Evolutionary conservation across 2,888 invertebrate genomes (phyloP).

Genomic region (Drosophila limbata): DNA sequence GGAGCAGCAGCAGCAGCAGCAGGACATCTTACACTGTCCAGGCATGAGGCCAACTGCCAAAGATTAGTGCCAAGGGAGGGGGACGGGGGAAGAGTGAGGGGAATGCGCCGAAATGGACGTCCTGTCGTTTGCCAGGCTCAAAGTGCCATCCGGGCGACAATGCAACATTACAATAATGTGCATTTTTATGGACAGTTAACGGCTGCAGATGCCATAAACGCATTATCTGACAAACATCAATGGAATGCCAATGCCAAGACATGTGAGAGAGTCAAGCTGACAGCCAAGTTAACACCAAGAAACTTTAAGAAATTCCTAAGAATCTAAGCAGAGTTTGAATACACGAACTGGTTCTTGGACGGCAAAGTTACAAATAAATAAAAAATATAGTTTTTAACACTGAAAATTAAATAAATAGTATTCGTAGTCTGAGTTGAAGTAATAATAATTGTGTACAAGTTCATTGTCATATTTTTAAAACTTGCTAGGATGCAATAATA

Average conservation of each 20-base stretch:
- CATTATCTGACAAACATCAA: constrained; percentile 70
- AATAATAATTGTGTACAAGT: too few species aligned
- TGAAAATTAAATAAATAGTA: too few species aligned
- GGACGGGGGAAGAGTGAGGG: background rate
- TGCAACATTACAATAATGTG: constrained; percentile 82
- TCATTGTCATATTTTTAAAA: background rate
- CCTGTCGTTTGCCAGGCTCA: constrained; percentile 63
- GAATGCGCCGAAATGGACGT: constrained; percentile 42
- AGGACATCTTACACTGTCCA: constrained; percentile 44
- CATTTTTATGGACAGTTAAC: constrained; percentile 81
- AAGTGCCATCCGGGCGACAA: constrained; percentile 65
- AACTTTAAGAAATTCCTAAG: constrained; percentile 32
- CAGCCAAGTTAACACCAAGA: background rate
- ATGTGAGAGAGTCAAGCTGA: constrained; percentile 6
- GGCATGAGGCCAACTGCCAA: constrained; percentile 31
- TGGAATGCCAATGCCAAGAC: constrained; percentile 61
- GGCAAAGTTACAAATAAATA: too few species aligned
- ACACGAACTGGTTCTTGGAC: too few species aligned
- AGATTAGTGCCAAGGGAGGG: constrained; percentile 36
- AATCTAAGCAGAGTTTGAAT: background rate
- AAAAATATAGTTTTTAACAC: too few species aligned
- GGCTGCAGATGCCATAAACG: constrained; percentile 78
- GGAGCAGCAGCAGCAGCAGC: constrained; percentile 36
- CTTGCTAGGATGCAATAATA: background rate
- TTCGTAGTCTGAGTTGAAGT: too few species aligned